These are phyloP conservation scores for Charaxes varanes DNA, from an alignment of 1,140 invertebrate species.

Conservation along the genomic window DNA sequence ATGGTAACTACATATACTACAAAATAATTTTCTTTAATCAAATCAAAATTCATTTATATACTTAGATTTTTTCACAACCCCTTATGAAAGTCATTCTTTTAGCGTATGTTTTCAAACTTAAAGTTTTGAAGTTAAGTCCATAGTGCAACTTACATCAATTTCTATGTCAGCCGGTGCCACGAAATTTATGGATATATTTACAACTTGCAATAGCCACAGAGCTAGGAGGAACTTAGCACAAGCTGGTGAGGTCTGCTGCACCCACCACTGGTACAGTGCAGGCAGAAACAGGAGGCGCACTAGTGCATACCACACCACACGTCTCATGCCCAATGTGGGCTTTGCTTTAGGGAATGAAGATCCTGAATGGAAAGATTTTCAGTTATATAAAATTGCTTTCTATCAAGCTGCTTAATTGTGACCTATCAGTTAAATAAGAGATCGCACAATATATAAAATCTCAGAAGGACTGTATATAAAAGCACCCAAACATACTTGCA, in stretches of 20 bases:
- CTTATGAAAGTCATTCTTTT: too few species aligned
- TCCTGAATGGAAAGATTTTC: slow-evolving; percentile 73
- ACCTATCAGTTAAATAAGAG: too few species aligned
- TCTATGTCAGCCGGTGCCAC: slow-evolving; percentile 46
- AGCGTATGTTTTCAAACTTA: too few species aligned
- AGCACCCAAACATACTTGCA: too few species aligned
- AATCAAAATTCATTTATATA: too few species aligned
- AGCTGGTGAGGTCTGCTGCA: slow-evolving; percentile 85
- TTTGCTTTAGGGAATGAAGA: slow-evolving; percentile 96
- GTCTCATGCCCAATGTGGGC: slow-evolving; percentile 89
- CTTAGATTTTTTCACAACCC: too few species aligned
- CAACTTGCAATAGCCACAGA: slow-evolving; percentile 85
- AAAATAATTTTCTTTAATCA: too few species aligned
- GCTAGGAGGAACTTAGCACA: slow-evolving; percentile 83
- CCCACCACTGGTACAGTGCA: slow-evolving; percentile 90
- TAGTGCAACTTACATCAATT: slow-evolving; percentile 48
- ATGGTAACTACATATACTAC: too few species aligned
- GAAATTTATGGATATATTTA: slow-evolving; percentile 74
- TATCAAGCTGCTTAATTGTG: too few species aligned
- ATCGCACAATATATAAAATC: too few species aligned
- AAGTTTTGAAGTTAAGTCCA: neutral
- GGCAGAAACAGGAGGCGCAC: slow-evolving; percentile 88
- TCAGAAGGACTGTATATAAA: too few species aligned
- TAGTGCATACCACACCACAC: slow-evolving; percentile 86
- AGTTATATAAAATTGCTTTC: too few species aligned